Percentiles rank a stretch among this genome's conserved stretches.
phyloP scores from a whole-genome alignment of 1,140 invertebrate genomes.

The Dryas iulia region DNA sequence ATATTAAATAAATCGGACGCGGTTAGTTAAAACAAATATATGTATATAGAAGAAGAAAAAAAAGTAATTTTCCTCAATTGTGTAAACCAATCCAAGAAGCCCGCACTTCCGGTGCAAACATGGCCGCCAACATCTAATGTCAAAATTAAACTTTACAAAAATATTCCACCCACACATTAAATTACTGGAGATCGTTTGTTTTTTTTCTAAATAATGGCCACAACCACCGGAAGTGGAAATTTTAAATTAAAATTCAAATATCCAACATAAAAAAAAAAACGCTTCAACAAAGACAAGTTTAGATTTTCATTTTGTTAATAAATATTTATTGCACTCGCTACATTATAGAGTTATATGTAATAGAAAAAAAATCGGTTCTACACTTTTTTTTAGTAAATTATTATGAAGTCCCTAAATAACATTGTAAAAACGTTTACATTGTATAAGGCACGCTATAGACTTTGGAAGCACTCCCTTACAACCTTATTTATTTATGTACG shows the following conservation, averaged over 20 bases:
- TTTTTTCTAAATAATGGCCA: neutral
- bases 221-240: neutral
- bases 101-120: neutral
- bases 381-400: constrained; percentile 32
- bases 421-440: constrained; percentile 48
- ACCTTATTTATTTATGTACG: constrained; percentile 40
- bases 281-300: constrained; percentile 31
- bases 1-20: constrained; percentile 37
- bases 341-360: constrained; percentile 36
- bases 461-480: constrained; percentile 51
- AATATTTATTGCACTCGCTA: constrained; percentile 74
- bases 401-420: constrained; percentile 38
- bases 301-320: constrained; percentile 55
- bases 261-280: constrained; percentile 25
- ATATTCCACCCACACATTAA: constrained; percentile 4
- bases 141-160: constrained; percentile 10
- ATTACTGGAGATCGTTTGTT: constrained; percentile 4
- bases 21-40: constrained; percentile 62
- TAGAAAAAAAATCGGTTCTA: constrained; percentile 39
- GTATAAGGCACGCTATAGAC: constrained; percentile 62
- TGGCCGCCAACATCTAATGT: constrained; percentile 1
- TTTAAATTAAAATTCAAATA: neutral
- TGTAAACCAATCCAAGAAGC: neutral
- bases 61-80: neutral
- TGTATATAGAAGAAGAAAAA: constrained; percentile 31